Evolutionary conservation across 2,797 vertebrate genomes (phyloP), one percentile per base, ranked within the genome.

Genomic region (Dallia pectoralis): DNA sequence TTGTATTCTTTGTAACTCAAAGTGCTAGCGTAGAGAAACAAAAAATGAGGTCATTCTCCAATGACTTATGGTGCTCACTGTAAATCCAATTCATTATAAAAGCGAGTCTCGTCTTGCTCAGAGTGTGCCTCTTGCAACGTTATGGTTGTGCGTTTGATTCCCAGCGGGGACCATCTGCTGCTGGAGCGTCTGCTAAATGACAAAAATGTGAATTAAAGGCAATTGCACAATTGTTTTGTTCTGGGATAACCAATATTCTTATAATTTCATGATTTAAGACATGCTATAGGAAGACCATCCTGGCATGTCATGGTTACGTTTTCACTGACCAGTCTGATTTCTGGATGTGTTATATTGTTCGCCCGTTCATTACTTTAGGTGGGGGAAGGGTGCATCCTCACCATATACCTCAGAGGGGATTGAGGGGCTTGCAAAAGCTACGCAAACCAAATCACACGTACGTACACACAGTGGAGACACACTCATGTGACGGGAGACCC

Each of bases 341-440:
- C 68, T 71, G 78, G 72, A 74, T 76, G 25, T 74, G 76, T 83
- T 85, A 84, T 89, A 80, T 44, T 47, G n/a, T 30, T 84, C 75
- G 84, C 71, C 77, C 66, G 79, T 67, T 81, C 76, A 81, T 80
- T 81, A 80, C 74, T 78, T 71, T 73, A 12, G 36, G 65, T 73
- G 76, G 79, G 75, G 69, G 71, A 68, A 69, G 0, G 36, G 48
- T 74, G 79, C 73, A 63, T 44, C 56, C 30, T 44, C 40, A 44
- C 40, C 12, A 3, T 44, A 11, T 44, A 11, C 40, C 40, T 44
- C 40, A 1, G 40, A 11, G 7, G 11, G 29, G 22, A 79, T 69
- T 27, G 32, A 2, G 16, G 29, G 49, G 32, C 30, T 33, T 53
- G 25, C 11, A 19, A 29, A 70, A 56, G 11, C 4, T 22, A 27